These are phyloP conservation scores for Campaea margaritaria DNA, from an alignment of 2,888 invertebrate genomes.

Conservation along the genomic window DNA sequence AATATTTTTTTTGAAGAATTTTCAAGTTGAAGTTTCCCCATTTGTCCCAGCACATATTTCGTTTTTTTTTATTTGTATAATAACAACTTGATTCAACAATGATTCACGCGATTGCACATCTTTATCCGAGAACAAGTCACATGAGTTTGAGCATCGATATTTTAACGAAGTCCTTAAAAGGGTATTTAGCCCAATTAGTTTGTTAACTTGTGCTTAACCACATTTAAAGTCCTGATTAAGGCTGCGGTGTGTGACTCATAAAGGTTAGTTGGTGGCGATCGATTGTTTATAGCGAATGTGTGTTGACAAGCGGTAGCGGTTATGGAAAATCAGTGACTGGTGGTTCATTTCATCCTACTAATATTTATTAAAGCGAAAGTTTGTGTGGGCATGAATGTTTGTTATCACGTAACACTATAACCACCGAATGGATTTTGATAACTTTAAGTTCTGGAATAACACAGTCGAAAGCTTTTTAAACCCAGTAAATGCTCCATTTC, in stretches of 20 bases:
- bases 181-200: conserved; percentile 76
- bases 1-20: too few relatives aligned
- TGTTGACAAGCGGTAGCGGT: conserved; percentile 40
- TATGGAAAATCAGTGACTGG: conserved; percentile 2
- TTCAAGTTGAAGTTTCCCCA: too few relatives aligned
- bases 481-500: too few relatives aligned
- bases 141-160: conserved; percentile 46
- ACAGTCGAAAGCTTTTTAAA: too few relatives aligned
- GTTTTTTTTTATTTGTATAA: too few relatives aligned
- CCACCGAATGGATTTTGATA: too few relatives aligned
- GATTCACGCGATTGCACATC: conserved; percentile 24
- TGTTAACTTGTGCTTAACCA: conserved; percentile 52
- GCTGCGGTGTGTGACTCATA: conserved; percentile 58
- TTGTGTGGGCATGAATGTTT: too few relatives aligned
- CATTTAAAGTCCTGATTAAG: conserved; percentile 50
- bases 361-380: too few relatives aligned
- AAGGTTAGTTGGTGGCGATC: conserved; percentile 35
- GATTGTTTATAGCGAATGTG: conserved; percentile 16
- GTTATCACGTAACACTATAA: too few relatives aligned
- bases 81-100: conserved; percentile 7
- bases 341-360: too few relatives aligned
- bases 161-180: conserved; percentile 61
- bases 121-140: conserved; percentile 38
- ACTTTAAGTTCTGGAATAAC: too few relatives aligned
- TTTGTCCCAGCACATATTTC: too few relatives aligned